A percentile compares a stretch with the other conserved stretches of the same genome.
phyloP scores from a whole-genome alignment of 1,140 invertebrate genomes.

The Pteromalus puparum region DNA sequence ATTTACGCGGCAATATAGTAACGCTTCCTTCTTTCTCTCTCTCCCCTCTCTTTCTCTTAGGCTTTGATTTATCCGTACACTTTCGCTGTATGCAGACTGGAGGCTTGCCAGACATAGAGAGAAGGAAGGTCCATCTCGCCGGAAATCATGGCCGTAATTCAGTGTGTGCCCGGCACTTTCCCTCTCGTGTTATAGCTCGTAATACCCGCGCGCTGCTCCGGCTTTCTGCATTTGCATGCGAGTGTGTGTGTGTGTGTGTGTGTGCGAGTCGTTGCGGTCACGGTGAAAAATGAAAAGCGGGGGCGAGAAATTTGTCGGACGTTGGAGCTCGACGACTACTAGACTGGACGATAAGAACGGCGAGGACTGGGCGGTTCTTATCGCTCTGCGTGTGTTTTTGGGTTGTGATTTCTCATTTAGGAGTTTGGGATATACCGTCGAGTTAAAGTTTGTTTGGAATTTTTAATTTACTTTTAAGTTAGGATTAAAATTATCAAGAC shows the following conservation, averaged over 20 bases:
- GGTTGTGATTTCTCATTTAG: background rate
- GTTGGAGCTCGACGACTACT: too few species aligned
- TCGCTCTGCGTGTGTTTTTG: background rate
- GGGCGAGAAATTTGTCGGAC: background rate
- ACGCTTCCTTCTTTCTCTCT: conserved; percentile 38
- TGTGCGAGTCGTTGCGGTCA: background rate
- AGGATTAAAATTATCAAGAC: too few species aligned
- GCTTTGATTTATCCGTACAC: conserved; percentile 64
- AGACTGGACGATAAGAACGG: background rate
- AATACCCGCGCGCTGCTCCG: background rate
- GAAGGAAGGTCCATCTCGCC: conserved; percentile 66
- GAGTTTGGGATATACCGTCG: too few species aligned
- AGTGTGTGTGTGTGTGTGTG: too few species aligned
- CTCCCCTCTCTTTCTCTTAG: conserved; percentile 51
- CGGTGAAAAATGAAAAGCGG: conserved; percentile 29
- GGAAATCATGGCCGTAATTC: conserved; percentile 68
- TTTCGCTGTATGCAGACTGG: conserved; percentile 60
- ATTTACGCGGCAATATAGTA: conserved; percentile 65
- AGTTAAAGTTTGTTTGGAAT: too few species aligned
- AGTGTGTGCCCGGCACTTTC: conserved; percentile 32
- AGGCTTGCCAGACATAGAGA: conserved; percentile 58
- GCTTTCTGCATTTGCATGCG: background rate
- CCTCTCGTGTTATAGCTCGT: conserved; percentile 36
- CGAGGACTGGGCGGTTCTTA: background rate
- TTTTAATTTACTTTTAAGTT: too few species aligned